Conservation (phyloP, 2,888 invertebrate genomes). For the Tinea pellionella region DNA sequence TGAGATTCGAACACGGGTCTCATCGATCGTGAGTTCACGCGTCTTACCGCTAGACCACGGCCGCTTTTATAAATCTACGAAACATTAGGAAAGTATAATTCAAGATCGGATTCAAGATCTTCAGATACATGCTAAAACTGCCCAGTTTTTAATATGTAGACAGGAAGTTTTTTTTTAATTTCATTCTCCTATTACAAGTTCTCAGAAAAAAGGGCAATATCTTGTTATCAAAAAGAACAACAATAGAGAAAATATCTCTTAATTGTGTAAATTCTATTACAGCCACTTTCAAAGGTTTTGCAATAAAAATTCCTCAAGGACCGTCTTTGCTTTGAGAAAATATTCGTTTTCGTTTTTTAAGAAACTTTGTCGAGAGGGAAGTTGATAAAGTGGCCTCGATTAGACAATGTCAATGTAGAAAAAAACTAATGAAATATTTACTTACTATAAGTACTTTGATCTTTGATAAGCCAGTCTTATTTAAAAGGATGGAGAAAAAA, state of each 20-base stretch:
- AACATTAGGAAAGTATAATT: too few species aligned
- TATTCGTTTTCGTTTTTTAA: neutral
- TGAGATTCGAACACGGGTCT: too few species aligned
- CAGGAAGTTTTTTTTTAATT: neutral
- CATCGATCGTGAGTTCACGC: too few species aligned
- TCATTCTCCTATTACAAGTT: neutral
- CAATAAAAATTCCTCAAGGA: conserved; percentile 4
- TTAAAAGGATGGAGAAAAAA: too few species aligned
- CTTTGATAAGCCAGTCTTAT: too few species aligned
- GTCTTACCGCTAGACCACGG: too few species aligned
- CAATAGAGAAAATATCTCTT: conserved; percentile 8
- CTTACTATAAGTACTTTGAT: neutral
- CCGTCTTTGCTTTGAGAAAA: neutral
- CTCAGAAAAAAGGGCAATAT: neutral
- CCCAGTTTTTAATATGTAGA: too few species aligned
- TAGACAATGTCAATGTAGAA: neutral
- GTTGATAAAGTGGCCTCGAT: neutral
- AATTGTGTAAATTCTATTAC: conserved; percentile 10
- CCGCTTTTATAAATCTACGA: too few species aligned
- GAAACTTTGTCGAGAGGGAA: neutral
- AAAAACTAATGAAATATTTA: neutral
- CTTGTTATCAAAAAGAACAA: neutral
- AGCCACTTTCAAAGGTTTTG: neutral
- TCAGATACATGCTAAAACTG: too few species aligned
- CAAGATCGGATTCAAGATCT: too few species aligned